A percentile compares a stretch with the other conserved stretches of the same genome.
Evolutionary conservation across 2,888 invertebrate genomes (phyloP).

Genomic region (Dilophus febrilis): DNA sequence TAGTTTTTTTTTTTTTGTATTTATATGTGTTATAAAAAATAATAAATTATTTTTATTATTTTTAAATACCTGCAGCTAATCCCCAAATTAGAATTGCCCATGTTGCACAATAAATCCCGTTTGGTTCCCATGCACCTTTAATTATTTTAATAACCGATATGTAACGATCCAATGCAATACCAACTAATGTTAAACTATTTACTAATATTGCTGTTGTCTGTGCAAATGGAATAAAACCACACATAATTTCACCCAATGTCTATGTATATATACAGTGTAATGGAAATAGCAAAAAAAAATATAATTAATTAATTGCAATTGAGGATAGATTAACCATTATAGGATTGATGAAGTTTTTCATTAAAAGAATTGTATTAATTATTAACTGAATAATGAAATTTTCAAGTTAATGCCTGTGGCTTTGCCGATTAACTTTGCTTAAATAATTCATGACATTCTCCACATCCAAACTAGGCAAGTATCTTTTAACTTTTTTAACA

Average conservation of each 20-base stretch:
- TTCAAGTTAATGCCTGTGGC: no score
- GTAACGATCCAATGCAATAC: constrained; percentile 39
- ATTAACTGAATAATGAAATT: no score
- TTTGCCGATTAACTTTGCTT: no score
- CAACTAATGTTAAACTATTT: constrained; percentile 35
- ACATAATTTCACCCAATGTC: constrained; percentile 32
- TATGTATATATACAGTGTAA: constrained; percentile 22
- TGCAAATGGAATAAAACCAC: constrained; percentile 32
- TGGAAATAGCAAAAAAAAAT: no score
- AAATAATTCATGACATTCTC: no score
- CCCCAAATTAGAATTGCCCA: constrained; percentile 26
- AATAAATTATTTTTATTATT: not conserved
- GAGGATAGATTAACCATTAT: no score
- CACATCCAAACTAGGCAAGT: no score
- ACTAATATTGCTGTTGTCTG: constrained; percentile 34
- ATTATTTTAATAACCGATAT: constrained; percentile 31
- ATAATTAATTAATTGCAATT: no score
- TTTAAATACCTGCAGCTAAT: constrained; percentile 21
- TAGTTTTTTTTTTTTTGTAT: not conserved
- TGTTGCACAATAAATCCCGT: constrained; percentile 20
- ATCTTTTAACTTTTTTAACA: no score
- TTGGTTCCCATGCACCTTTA: constrained; percentile 32
- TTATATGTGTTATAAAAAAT: not conserved
- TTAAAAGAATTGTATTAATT: no score
- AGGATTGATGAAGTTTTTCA: no score